phyloP scores from a whole-genome alignment of 2,113 vertebrate species.

The Trachemys scripta region DNA sequence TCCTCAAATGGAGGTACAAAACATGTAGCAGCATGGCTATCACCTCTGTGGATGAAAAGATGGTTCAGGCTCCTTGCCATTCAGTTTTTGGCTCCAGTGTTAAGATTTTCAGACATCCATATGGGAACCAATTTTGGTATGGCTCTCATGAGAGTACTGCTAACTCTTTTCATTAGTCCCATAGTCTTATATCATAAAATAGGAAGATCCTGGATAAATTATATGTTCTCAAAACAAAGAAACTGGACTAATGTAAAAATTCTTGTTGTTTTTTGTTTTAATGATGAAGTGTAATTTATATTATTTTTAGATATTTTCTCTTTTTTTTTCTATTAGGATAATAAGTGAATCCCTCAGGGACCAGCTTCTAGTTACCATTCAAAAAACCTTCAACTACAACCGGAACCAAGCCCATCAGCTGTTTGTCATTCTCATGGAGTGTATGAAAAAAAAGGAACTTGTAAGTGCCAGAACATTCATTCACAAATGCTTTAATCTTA shows the following conservation, averaged over 20 bases:
- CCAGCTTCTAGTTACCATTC: conserved; percentile 95
- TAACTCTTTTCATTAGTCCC: not conserved
- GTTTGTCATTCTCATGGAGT: conserved; percentile 93
- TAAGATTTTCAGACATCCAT: not conserved
- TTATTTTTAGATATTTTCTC: not conserved
- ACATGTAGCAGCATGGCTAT: not conserved
- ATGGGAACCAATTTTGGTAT: not conserved
- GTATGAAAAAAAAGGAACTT: conserved; percentile 98
- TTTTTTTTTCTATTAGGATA: conserved; percentile 79
- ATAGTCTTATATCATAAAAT: not conserved
- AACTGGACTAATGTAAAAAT: not conserved
- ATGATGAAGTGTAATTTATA: not conserved
- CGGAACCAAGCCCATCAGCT: conserved; percentile 94
- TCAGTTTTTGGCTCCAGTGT: not conserved
- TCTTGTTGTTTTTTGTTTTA: not conserved
- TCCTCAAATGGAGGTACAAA: not conserved
- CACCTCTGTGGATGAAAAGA: not conserved
- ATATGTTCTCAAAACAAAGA: not conserved
- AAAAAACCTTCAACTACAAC: conserved; percentile 97
- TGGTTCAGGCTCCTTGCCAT: not conserved
- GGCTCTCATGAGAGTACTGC: not conserved
- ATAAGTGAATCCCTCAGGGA: conserved; percentile 93
- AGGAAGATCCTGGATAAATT: not conserved
- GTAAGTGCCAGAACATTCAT: conserved; percentile 83
- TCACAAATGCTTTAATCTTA: not conserved